Evolutionary conservation across 2,888 invertebrate genomes (phyloP).

Genomic region (Agonopterix alstromeriana): DNA sequence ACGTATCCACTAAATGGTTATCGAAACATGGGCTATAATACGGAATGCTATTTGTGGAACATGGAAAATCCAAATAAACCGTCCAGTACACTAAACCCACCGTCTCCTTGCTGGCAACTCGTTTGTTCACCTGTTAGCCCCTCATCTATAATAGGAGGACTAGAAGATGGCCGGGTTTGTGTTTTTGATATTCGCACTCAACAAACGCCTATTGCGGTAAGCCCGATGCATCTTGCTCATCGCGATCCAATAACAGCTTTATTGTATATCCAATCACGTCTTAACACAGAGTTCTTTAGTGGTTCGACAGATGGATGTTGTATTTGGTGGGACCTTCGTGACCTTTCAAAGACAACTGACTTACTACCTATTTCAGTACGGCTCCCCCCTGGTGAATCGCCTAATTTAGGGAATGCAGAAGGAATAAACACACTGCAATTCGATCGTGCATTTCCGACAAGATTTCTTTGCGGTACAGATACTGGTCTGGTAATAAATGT

Average conservation of each 20-base stretch:
- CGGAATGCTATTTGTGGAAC: conserved; percentile 78
- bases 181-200: conserved; percentile 82
- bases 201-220: conserved; percentile 81
- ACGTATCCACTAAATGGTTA: conserved; percentile 22
- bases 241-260: conserved; percentile 72
- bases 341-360: conserved; percentile 75
- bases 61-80: conserved; percentile 49
- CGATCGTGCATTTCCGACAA: conserved; percentile 81
- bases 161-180: conserved; percentile 45
- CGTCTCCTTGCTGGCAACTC: conserved; percentile 40
- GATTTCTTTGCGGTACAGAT: conserved; percentile 48
- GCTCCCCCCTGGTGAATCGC: conserved; percentile 50
- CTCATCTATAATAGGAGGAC: conserved; percentile 32
- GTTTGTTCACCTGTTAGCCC: conserved; percentile 32
- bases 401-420: conserved; percentile 66
- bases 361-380: conserved; percentile 77
- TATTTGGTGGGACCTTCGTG: conserved; percentile 81
- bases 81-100: conserved; percentile 24
- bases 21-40: conserved; percentile 54
- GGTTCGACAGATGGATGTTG: conserved; percentile 78
- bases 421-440: conserved; percentile 80
- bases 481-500: conserved; percentile 70
- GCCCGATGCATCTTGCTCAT: conserved; percentile 53
- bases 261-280: conserved; percentile 74
- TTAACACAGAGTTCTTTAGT: conserved; percentile 77